Evolutionary conservation across 2,888 invertebrate genomes (phyloP).

Genomic region (Yponomeuta cagnagella): DNA sequence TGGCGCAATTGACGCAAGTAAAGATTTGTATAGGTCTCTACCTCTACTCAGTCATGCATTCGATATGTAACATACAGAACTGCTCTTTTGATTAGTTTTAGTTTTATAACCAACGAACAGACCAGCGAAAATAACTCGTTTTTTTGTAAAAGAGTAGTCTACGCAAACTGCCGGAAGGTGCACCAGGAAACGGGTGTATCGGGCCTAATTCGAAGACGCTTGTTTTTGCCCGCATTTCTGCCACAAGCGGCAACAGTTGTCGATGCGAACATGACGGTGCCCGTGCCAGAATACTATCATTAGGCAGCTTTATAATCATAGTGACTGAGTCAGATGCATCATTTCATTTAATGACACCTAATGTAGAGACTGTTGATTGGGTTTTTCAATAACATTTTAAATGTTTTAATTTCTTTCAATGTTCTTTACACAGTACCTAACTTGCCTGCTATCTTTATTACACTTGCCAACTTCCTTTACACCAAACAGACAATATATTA

Average conservation of each 20-base stretch:
- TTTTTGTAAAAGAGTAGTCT: not conserved
- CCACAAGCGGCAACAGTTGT: conserved; percentile 29
- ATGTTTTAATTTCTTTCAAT: not conserved
- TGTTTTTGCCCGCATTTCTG: conserved; percentile 40
- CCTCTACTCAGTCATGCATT: too few species aligned
- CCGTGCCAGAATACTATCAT: conserved; percentile 15
- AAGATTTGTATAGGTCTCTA: too few species aligned
- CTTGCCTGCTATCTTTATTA: not conserved
- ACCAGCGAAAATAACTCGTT: not conserved
- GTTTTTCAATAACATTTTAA: not conserved
- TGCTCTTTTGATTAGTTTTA: not conserved
- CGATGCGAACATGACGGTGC: conserved; percentile 14
- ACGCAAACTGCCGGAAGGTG: conserved; percentile 33
- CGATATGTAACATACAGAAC: too few species aligned
- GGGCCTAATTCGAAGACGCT: conserved; percentile 30
- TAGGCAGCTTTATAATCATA: conserved; percentile 1
- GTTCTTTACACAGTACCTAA: not conserved
- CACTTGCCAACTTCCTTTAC: not conserved
- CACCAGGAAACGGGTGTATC: conserved; percentile 35
- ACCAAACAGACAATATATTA: not conserved
- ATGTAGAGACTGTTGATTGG: not conserved
- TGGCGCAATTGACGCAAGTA: too few species aligned
- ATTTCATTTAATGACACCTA: conserved; percentile 9
- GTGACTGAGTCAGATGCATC: not conserved
- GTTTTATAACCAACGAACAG: not conserved